phyloP scores from a whole-genome alignment of 2,113 vertebrate species.

The Catharus minimus region DNA sequence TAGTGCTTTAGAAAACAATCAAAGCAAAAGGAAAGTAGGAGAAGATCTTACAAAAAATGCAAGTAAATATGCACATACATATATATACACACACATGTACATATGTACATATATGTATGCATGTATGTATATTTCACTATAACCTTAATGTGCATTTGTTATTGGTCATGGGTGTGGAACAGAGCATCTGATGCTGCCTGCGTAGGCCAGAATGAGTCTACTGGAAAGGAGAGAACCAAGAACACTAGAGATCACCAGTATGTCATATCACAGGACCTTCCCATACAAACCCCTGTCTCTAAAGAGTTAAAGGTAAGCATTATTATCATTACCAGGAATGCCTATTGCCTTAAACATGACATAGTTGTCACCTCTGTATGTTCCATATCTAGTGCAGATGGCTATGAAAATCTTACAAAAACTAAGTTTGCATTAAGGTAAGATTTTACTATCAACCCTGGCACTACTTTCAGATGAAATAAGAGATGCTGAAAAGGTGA shows the following conservation, averaged over 20 bases:
- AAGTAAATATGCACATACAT: neutral
- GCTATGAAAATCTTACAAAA: neutral
- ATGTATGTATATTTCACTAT: neutral
- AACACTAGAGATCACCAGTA: neutral
- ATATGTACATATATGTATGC: no score
- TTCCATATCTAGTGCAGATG: neutral
- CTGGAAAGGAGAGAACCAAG: neutral
- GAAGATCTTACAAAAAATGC: neutral
- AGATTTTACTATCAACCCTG: neutral
- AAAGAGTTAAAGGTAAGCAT: neutral
- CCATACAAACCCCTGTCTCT: neutral
- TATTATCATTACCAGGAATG: neutral
- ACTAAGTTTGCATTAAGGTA: neutral
- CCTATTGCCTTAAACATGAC: neutral
- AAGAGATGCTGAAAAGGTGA: neutral
- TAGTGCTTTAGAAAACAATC: neutral
- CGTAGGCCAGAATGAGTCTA: neutral
- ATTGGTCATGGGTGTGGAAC: neutral
- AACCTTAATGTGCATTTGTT: neutral
- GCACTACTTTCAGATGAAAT: neutral
- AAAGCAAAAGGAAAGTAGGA: neutral
- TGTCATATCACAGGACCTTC: neutral
- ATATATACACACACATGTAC: accelerated
- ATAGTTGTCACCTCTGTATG: neutral
- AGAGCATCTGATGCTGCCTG: neutral